Evolutionary conservation across 2,797 vertebrate genomes (phyloP), one percentile per base, ranked within the genome.

Genomic region (Gymnopithys bicolor): DNA sequence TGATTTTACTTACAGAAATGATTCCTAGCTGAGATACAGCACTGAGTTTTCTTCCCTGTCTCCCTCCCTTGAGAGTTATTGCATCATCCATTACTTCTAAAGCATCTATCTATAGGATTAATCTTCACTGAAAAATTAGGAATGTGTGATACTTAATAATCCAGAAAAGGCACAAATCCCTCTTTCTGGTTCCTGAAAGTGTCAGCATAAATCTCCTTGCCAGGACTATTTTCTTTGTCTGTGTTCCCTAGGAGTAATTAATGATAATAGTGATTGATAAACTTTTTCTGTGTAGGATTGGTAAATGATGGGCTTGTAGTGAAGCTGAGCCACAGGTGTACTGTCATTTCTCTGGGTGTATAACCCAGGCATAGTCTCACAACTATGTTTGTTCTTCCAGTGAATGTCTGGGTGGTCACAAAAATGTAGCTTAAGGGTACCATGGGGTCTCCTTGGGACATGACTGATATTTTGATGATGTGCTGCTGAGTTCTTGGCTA

Each of bases 81-180:
- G 41, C 60, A 85, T 89, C 59, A 73, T 93, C 84, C 89, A 76
- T 93, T 92, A 56, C 52, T 93, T 92, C 64, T 80, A 77, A 93
- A 96, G n/a, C 82, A 92, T 89, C 64, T 53, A 60, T 93, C 84
- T 91, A 7, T 71, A 51, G 68, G 64, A 83, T 83, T 87, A 68
- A 32, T 68, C 78, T 87, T 93, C 78, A 49, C 41, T 83, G 89
- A 89, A 93, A 85, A 87, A 91, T 93, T 85, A 85, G 82, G 45
- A 41, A 33, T 60, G 37, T 43, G 41, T 82, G 87, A 32, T 84
- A 76, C 30, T 93, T 87, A 67, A 63, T 93, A 89, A 86, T 39
- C 66, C 53, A 70, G 48, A 93, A 85, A 8, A 7, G 49, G 41
- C 67, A 89, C 55, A 76, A 84, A 89, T 91, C 23, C 43, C 78